Evolutionary conservation across 2,113 vertebrate species (phyloP).

Genomic region (Microcebus murinus): DNA sequence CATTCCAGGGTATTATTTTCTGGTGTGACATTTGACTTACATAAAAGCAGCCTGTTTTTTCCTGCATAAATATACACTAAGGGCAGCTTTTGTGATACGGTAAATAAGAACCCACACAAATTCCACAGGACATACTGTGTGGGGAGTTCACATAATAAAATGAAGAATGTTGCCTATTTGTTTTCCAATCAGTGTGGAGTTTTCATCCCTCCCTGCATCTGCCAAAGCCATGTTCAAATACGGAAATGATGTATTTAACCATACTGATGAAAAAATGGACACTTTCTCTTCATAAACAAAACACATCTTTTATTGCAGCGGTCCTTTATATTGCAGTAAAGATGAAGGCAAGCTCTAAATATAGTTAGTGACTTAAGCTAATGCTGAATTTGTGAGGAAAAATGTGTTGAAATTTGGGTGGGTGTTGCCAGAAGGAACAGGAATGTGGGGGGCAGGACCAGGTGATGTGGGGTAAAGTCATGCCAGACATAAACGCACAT

Average conservation of each 20-base stretch:
- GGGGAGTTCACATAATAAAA: conserved; percentile 69
- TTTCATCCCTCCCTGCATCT: background rate
- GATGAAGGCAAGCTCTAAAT: conserved; percentile 60
- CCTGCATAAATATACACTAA: conserved; percentile 9
- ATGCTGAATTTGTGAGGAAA: conserved; percentile 48
- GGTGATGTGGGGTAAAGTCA: conserved; percentile 41
- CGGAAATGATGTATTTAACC: background rate
- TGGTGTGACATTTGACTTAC: conserved; percentile 69
- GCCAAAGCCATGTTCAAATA: background rate
- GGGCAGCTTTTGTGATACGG: conserved; percentile 50
- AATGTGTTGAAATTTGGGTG: conserved; percentile 64
- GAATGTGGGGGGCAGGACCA: conserved; percentile 16
- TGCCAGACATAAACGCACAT: conserved; percentile 1
- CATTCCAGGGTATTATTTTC: conserved; percentile 58
- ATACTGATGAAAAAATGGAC: background rate
- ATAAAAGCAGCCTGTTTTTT: conserved; percentile 40
- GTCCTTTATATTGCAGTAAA: background rate
- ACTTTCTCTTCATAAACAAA: background rate
- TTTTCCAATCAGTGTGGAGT: background rate
- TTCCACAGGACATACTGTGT: conserved; percentile 71
- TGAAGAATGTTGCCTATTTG: conserved; percentile 64
- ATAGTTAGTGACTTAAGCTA: conserved; percentile 64
- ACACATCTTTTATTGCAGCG: background rate
- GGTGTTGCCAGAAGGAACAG: conserved; percentile 42
- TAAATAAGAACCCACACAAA: conserved; percentile 76